phyloP scores from a whole-genome alignment of 2,113 vertebrate genomes.

The Calypte anna region DNA sequence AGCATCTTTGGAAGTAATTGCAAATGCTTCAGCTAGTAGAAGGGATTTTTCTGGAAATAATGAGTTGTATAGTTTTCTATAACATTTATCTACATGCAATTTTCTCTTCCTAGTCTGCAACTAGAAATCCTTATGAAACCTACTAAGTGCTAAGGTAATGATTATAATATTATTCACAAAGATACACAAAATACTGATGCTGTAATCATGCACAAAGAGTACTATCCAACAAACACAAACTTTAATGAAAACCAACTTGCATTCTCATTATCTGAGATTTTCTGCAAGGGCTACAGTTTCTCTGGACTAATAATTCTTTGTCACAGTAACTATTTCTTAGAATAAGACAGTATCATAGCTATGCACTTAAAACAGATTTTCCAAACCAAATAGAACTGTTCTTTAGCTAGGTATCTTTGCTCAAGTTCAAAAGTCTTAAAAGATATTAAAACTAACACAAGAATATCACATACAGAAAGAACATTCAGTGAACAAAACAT shows the following conservation, averaged over 20 bases:
- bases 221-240: not conserved
- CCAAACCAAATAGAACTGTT: conserved; percentile 27
- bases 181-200: not conserved
- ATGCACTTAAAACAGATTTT: not conserved
- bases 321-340: not conserved
- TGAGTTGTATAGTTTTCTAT: too few species aligned
- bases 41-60: too few species aligned
- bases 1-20: not conserved
- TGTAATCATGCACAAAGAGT: not conserved
- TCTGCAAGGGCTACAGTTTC: not conserved
- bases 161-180: not conserved
- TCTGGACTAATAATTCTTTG: not conserved
- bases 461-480: conserved; percentile 30
- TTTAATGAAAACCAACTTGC: not conserved
- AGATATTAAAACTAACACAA: conserved; percentile 2
- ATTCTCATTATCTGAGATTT: not conserved
- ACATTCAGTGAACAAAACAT: conserved; percentile 31
- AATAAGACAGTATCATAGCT: not conserved
- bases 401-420: not conserved
- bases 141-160: not conserved
- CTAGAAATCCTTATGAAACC: not conserved
- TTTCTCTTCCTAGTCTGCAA: not conserved
- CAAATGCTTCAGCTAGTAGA: not conserved
- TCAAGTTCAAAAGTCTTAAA: not conserved
- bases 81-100: not conserved